Percentiles rank a stretch among this genome's conserved stretches.
These are phyloP conservation scores for Pristionchus entomophagus DNA, from an alignment of 2,888 invertebrate genomes.

Conservation along the genomic window DNA sequence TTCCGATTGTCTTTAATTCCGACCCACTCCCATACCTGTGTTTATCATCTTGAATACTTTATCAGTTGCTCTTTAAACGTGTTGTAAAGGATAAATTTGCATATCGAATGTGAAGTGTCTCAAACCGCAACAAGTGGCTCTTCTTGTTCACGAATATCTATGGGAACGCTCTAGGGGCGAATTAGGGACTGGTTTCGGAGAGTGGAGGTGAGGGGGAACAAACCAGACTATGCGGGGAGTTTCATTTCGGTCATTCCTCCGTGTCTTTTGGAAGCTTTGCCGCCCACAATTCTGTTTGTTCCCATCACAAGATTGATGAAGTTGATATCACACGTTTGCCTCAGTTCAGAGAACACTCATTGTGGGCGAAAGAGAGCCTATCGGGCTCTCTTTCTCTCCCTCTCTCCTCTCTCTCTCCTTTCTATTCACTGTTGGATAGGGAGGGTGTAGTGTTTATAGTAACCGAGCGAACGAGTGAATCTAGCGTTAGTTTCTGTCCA, in stretches of 20 bases:
- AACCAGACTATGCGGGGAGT: background rate
- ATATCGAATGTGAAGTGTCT: background rate
- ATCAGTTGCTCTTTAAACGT: background rate
- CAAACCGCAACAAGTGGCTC: background rate
- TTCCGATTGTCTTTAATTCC: constrained; percentile 8
- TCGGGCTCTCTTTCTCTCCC: background rate
- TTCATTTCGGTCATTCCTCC: background rate
- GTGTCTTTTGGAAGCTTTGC: background rate
- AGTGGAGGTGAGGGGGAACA: background rate
- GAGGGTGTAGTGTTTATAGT: background rate
- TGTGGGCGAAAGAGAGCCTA: background rate
- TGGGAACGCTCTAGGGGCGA: constrained; percentile 6
- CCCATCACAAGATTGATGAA: background rate
- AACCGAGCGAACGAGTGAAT: background rate
- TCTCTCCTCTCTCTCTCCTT: constrained; percentile 9
- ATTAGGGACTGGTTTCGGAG: background rate
- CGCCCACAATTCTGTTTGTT: background rate
- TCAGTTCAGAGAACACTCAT: background rate
- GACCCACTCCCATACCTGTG: background rate
- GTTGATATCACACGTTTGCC: background rate
- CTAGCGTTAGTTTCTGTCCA: constrained; percentile 2
- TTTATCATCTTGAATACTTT: background rate
- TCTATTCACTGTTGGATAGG: constrained; percentile 17
- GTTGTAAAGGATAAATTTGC: constrained; percentile 8
- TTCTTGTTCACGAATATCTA: background rate